These are phyloP conservation scores for Aramus guarauna DNA, from an alignment of 2,113 vertebrate species.

Conservation along the genomic window DNA sequence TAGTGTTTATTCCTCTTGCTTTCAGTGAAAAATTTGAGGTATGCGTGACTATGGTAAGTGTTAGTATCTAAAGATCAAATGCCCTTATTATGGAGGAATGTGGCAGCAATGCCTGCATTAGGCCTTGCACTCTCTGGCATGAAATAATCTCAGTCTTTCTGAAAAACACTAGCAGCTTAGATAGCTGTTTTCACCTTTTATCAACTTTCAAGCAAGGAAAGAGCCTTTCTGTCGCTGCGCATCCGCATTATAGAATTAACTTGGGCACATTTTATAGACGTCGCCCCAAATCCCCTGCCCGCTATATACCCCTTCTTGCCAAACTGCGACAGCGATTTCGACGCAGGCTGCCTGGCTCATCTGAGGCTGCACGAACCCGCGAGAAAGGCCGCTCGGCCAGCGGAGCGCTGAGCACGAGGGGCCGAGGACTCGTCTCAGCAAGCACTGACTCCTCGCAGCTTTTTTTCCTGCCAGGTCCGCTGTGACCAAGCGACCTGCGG, in stretches of 20 bases:
- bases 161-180: background rate
- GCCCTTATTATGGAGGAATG: background rate
- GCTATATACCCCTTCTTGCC: background rate
- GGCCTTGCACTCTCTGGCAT: background rate
- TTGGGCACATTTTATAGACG: background rate
- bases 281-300: background rate
- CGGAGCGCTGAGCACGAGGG: rapidly evolving
- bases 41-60: background rate
- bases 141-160: background rate
- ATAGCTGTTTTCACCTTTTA: background rate
- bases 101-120: background rate
- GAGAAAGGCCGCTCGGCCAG: background rate
- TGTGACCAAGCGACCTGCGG: rapidly evolving
- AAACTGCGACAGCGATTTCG: rapidly evolving
- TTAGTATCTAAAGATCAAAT: background rate
- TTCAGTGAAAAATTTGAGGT: background rate
- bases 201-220: background rate
- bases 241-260: background rate
- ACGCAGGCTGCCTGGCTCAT: background rate
- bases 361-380: rapidly evolving
- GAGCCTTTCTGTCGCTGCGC: rapidly evolving
- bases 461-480: background rate
- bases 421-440: background rate
- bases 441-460: background rate
- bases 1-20: background rate